Conservation (phyloP, 2,888 invertebrate species). For the Tetanocera ferruginea region DNA sequence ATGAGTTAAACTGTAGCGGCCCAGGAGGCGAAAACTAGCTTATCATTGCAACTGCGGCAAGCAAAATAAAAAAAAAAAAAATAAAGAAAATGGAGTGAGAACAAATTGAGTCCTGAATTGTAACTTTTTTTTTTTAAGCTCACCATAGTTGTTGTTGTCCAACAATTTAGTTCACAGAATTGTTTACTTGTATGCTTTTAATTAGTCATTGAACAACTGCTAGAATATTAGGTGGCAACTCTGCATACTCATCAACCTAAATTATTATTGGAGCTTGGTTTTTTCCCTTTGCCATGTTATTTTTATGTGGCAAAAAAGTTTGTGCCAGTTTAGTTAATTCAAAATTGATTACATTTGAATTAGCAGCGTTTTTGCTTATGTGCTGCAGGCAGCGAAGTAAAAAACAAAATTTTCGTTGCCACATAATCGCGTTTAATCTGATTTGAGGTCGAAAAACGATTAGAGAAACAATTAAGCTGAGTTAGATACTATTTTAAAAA, state of each 20-base stretch:
- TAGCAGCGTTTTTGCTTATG: constrained; percentile 14
- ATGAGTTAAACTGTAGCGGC: constrained; percentile 18
- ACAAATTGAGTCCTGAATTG: no score
- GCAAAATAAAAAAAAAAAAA: not conserved
- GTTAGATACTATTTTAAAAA: no score
- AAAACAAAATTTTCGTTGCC: not conserved
- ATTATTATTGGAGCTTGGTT: not conserved
- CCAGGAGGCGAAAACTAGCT: not conserved
- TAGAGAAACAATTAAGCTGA: not conserved
- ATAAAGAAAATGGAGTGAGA: not conserved
- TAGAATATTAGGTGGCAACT: not conserved
- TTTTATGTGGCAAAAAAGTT: not conserved
- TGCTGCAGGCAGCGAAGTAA: not conserved
- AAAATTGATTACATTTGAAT: constrained; percentile 31
- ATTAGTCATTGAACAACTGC: constrained; percentile 19
- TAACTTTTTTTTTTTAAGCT: not conserved
- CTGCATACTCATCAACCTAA: not conserved
- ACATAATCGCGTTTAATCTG: constrained; percentile 7
- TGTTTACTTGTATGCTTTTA: constrained; percentile 4
- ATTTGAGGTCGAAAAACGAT: not conserved
- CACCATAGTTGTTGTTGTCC: not conserved
- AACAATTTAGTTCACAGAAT: not conserved
- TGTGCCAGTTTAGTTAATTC: constrained; percentile 11
- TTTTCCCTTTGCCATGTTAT: not conserved
- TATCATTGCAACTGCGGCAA: not conserved